phyloP scores from a whole-genome alignment of 2,888 invertebrate genomes.

The Griposia aprilina region DNA sequence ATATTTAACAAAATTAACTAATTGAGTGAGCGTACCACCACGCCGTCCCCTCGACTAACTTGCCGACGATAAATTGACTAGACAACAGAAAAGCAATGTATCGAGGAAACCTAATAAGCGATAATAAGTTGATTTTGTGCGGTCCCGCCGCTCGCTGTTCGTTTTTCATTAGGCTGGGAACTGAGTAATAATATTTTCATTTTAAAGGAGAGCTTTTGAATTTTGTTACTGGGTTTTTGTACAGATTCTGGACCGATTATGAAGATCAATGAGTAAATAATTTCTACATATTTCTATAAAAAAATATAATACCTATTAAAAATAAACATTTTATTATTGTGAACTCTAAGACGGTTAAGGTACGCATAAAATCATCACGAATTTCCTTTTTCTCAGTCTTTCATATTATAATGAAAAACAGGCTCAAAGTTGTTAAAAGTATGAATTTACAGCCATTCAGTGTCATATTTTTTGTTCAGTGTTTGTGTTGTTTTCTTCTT shows the following conservation, averaged over 20 bases:
- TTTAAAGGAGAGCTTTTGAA: slow-evolving; percentile 20
- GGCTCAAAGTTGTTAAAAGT: background rate
- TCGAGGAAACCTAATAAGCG: slow-evolving; percentile 83
- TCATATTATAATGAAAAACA: background rate
- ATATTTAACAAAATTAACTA: slow-evolving; percentile 90
- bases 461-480: slow-evolving; percentile 15
- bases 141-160: slow-evolving; percentile 67
- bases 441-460: slow-evolving; percentile 15
- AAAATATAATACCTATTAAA: background rate
- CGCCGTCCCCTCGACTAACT: slow-evolving; percentile 70
- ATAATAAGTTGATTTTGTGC: slow-evolving; percentile 80
- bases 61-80: slow-evolving; percentile 79
- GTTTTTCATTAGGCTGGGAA: slow-evolving; percentile 69
- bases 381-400: background rate
- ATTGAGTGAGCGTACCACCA: slow-evolving; percentile 87
- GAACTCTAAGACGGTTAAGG: background rate
- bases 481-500: slow-evolving; percentile 51
- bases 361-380: background rate
- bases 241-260: background rate
- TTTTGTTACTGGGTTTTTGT: background rate
- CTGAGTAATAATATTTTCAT: slow-evolving; percentile 34
- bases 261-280: background rate
- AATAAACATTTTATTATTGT: background rate
- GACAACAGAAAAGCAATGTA: slow-evolving; percentile 83
- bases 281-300: background rate